phyloP scores from a whole-genome alignment of 2,113 vertebrate species.

The Tragelaphus imberbis region DNA sequence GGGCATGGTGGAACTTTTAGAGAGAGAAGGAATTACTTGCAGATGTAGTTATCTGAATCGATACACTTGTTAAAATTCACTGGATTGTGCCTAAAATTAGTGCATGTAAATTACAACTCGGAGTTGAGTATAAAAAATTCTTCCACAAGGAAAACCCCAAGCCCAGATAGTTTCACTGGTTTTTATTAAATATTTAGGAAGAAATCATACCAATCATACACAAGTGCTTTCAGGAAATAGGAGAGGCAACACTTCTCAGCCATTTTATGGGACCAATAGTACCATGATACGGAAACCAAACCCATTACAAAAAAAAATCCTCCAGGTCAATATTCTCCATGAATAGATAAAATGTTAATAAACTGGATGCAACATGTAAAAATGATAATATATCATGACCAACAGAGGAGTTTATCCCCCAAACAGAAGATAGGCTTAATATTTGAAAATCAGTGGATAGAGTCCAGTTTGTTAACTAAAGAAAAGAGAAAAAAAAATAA shows the following conservation, averaged over 20 bases:
- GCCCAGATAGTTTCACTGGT: background rate
- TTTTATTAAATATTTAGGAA: background rate
- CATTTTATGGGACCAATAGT: background rate
- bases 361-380: background rate
- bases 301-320: background rate
- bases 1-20: background rate
- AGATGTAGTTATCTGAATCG: background rate
- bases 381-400: background rate
- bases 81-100: background rate
- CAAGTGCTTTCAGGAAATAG: slow-evolving; percentile 12
- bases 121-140: background rate
- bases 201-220: background rate
- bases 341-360: background rate
- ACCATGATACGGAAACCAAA: background rate
- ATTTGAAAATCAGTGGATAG: background rate
- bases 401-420: background rate
- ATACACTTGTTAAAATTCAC: slow-evolving; percentile 7
- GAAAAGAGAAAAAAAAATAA: background rate
- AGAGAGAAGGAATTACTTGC: background rate
- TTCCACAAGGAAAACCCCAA: background rate
- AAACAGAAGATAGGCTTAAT: background rate
- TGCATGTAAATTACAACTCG: background rate
- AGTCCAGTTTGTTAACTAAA: background rate
- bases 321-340: background rate
- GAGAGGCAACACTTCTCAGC: background rate